Evolutionary conservation across 2,797 vertebrate genomes (phyloP), one percentile per base, ranked within the genome.

Genomic region (Coccyzus lansbergi): DNA sequence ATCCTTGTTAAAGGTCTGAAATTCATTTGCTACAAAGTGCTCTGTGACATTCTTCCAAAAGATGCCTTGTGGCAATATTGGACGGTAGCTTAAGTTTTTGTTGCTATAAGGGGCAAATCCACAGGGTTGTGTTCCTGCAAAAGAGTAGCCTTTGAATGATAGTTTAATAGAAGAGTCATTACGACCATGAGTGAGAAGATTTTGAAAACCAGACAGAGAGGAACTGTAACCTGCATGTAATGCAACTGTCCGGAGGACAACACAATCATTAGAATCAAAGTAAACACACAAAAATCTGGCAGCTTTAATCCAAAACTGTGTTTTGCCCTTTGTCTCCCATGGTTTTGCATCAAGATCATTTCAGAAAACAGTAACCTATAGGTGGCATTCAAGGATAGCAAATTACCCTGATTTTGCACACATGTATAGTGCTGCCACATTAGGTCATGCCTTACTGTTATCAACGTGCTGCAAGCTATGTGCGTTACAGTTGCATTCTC

Each of bases 371-470:
- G 63, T 95, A 92, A 92, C 93, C 93, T 92, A 95, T 95, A 95
- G 95, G 87, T 95, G 93, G 95, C 96, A 96, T 96, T 94, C 91
- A 95, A 96, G 86, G 94, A 94, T 26, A 96, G 91, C 34, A 81
- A 82, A 91, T 96, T 94, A 78, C 20, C 81, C n/a, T 2, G 3
- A 36, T 74, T 85, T 94, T 95, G 44, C 79, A 63, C 76, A 63
- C 25, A 49, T 13, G 33, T 58, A 5, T 33, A 52, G 48, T 58
- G 76, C 64, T 87, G 69, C 65, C 74, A 76, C 71, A 49, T n/a
- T 38, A 81, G 68, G 65, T 68, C 60, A 68, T 20, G 33, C 46
- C 83, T 63, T 5, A 83, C 18, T 28, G 21, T 44, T 69, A 44
- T 1, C 9, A 58, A 44, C 12, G 9, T 62, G 34, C 4, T 74